Percentiles rank a stretch among this genome's conserved stretches.
These are phyloP conservation scores for Artemisiospiza belli DNA, from an alignment of 2,113 vertebrate genomes.

Conservation along the genomic window DNA sequence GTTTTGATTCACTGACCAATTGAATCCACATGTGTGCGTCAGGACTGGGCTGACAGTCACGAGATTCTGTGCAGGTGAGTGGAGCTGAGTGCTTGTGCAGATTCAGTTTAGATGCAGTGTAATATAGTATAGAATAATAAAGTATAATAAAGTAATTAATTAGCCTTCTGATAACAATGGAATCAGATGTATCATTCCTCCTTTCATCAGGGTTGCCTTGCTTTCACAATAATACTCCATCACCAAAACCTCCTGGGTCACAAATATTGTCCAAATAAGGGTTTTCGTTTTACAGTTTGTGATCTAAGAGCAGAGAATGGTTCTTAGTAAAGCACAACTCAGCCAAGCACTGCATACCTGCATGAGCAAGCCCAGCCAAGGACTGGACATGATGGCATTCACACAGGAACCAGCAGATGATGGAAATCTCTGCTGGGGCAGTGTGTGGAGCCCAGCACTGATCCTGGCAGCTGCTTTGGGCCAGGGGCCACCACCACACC, in stretches of 20 bases:
- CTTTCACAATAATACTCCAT: neutral
- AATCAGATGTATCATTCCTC: too few relatives aligned
- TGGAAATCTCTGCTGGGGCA: neutral
- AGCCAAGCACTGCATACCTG: neutral
- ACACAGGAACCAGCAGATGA: neutral
- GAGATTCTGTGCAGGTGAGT: too few relatives aligned
- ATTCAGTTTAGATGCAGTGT: too few relatives aligned
- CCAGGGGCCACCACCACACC: neutral
- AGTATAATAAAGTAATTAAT: too few relatives aligned
- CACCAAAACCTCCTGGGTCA: neutral
- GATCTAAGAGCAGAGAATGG: neutral
- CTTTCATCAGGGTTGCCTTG: too few relatives aligned
- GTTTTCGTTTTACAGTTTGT: neutral
- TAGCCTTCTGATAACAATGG: too few relatives aligned
- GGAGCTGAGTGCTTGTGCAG: too few relatives aligned
- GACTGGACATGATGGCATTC: neutral
- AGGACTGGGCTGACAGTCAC: too few relatives aligned
- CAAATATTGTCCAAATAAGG: neutral
- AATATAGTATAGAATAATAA: too few relatives aligned
- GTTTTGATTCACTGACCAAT: too few relatives aligned
- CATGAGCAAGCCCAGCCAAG: neutral
- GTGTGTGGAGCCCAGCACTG: neutral
- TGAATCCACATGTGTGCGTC: too few relatives aligned
- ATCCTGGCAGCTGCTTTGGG: neutral
- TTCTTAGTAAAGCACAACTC: neutral